Evolutionary conservation across 2,888 invertebrate genomes (phyloP).

Genomic region (Psococerastis gibbosa): DNA sequence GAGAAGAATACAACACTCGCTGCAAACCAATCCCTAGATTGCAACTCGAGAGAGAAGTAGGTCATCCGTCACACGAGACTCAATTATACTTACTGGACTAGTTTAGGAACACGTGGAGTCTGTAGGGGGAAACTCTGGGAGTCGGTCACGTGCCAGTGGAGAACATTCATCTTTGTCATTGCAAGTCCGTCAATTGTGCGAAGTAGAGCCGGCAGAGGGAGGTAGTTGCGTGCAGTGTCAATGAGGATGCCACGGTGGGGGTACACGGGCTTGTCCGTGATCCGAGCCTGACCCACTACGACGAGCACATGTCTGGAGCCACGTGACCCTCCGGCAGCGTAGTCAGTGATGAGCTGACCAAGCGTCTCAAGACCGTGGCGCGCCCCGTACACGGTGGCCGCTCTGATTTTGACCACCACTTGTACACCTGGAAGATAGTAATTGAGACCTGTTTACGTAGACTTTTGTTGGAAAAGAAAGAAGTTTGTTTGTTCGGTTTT

Average conservation of each 20-base stretch:
- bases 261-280: slow-evolving; percentile 64
- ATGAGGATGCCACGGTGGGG: slow-evolving; percentile 70
- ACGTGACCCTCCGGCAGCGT: slow-evolving; percentile 4
- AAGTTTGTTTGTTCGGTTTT: too few species aligned
- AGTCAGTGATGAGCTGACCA: slow-evolving; percentile 33
- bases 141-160: slow-evolving; percentile 87
- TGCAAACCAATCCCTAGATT: too few species aligned
- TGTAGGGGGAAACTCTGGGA: slow-evolving; percentile 83
- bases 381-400: slow-evolving; percentile 25
- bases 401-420: slow-evolving; percentile 22
- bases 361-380: slow-evolving; percentile 61
- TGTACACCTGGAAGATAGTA: slow-evolving; percentile 26
- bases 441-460: too few species aligned
- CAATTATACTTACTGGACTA: slow-evolving; percentile 50
- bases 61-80: too few species aligned
- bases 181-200: slow-evolving; percentile 70
- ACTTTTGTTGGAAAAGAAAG: too few species aligned
- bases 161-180: slow-evolving; percentile 71
- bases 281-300: slow-evolving; percentile 36
- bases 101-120: slow-evolving; percentile 49
- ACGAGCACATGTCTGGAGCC: slow-evolving; percentile 24
- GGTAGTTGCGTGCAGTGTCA: slow-evolving; percentile 77
- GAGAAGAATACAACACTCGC: too few species aligned
- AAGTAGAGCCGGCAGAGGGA: slow-evolving; percentile 47
- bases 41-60: too few species aligned